phyloP scores from a whole-genome alignment of 2,888 invertebrate species.

The Mystacides longicornis region DNA sequence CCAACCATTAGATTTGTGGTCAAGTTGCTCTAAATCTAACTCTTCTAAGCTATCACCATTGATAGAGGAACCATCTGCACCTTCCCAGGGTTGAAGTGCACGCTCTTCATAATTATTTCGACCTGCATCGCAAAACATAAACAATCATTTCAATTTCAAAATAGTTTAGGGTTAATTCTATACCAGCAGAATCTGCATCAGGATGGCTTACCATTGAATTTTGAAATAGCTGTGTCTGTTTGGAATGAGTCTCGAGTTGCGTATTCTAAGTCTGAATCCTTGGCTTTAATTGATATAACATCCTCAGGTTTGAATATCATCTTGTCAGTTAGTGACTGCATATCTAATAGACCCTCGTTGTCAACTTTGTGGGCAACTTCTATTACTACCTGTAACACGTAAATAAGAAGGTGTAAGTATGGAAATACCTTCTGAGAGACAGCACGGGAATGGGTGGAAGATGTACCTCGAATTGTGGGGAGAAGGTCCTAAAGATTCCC shows the following conservation, averaged over 20 bases:
- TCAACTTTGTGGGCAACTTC: slow-evolving; percentile 81
- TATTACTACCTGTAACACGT: slow-evolving; percentile 54
- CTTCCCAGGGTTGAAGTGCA: slow-evolving; percentile 88
- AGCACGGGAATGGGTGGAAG: slow-evolving; percentile 20
- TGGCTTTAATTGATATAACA: slow-evolving; percentile 74
- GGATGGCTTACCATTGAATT: slow-evolving; percentile 60
- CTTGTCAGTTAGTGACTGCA: slow-evolving; percentile 68
- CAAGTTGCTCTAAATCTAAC: slow-evolving; percentile 60
- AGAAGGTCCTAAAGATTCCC: slow-evolving; percentile 85
- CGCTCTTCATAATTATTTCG: slow-evolving; percentile 50
- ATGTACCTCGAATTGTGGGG: slow-evolving; percentile 72
- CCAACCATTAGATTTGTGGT: slow-evolving; percentile 86
- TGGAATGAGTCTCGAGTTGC: slow-evolving; percentile 83
- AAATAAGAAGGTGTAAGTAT: background rate
- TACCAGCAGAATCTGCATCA: background rate
- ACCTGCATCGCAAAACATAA: no score
- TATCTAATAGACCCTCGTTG: slow-evolving; percentile 55
- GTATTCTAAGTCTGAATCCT: slow-evolving; percentile 82
- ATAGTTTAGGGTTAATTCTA: background rate
- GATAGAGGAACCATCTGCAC: slow-evolving; percentile 46
- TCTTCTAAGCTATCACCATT: slow-evolving; percentile 53
- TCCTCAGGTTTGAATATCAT: slow-evolving; percentile 79
- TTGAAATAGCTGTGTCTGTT: slow-evolving; percentile 84
- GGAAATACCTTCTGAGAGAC: background rate
- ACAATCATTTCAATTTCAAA: no score